Evolutionary conservation across 1,140 invertebrate species (phyloP).

Genomic region (Paralvinella palmiformis): DNA sequence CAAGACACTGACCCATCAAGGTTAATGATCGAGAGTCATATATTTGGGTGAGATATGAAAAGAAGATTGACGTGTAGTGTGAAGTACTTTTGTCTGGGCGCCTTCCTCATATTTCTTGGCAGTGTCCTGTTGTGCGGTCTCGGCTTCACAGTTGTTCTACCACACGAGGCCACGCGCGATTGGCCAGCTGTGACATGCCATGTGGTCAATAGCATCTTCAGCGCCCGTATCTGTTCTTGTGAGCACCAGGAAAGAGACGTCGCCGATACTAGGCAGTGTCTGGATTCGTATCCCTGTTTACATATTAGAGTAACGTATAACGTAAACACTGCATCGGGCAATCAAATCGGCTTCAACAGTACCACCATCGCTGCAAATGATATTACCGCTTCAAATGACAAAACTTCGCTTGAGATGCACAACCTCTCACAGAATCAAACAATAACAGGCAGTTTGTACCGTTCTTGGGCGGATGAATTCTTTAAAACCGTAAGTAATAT

Average conservation of each 20-base stretch:
- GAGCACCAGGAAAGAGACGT: not conserved
- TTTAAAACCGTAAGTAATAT: no score
- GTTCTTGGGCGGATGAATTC: no score
- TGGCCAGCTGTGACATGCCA: conserved; percentile 5
- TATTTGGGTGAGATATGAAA: no score
- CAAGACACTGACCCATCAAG: no score
- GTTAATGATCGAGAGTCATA: no score
- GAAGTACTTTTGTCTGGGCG: conserved; percentile 12
- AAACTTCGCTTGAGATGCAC: no score
- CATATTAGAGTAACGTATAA: conserved; percentile 1
- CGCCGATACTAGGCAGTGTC: not conserved
- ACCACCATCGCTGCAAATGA: no score
- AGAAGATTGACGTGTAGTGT: conserved; percentile 7
- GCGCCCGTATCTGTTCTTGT: not conserved
- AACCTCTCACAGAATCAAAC: no score
- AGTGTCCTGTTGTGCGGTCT: conserved; percentile 7
- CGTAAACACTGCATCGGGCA: no score
- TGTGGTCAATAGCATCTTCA: conserved; percentile 1
- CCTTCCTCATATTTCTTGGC: conserved; percentile 11
- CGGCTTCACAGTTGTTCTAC: conserved; percentile 10
- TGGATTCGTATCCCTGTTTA: conserved; percentile 10
- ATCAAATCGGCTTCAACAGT: no score
- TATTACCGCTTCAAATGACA: no score
- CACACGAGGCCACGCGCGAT: conserved; percentile 4
- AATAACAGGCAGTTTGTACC: no score